Evolutionary conservation across 2,797 vertebrate genomes (phyloP).

Genomic region (Ibycter americanus): DNA sequence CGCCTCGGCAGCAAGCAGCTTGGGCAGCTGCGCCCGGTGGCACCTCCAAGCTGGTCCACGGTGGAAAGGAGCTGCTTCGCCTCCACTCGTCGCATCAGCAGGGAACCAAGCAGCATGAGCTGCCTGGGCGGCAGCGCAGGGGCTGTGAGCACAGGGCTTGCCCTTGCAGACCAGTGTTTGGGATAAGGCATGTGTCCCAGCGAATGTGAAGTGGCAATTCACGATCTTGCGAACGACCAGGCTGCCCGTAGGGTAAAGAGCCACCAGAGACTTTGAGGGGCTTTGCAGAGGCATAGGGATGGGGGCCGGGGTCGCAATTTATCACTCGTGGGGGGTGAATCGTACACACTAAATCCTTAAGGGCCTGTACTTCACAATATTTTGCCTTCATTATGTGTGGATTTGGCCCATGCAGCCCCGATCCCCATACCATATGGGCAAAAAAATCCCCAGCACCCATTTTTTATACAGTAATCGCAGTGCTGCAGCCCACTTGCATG

Average conservation of each 20-base stretch:
- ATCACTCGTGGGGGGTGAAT: background rate
- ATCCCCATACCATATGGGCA: background rate
- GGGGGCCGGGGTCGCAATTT: background rate
- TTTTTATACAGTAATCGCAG: background rate
- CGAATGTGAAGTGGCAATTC: background rate
- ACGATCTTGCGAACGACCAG: background rate
- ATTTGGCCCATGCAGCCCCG: background rate
- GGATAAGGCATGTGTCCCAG: background rate
- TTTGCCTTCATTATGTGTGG: background rate
- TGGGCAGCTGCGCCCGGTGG: background rate
- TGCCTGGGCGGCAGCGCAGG: background rate
- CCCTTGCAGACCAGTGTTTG: background rate
- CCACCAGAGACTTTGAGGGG: background rate
- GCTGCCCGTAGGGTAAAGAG: background rate
- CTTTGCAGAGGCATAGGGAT: background rate
- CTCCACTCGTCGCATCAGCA: background rate
- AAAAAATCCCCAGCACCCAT: background rate
- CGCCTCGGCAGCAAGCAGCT: background rate
- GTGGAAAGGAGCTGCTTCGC: background rate
- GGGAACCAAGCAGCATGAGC: background rate
- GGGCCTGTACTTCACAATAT: background rate
- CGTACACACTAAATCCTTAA: background rate
- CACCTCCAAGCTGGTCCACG: background rate
- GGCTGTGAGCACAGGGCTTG: background rate
- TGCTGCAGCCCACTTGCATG: background rate